Evolutionary conservation across 2,888 invertebrate genomes (phyloP).

Genomic region (Anorthoa munda): DNA sequence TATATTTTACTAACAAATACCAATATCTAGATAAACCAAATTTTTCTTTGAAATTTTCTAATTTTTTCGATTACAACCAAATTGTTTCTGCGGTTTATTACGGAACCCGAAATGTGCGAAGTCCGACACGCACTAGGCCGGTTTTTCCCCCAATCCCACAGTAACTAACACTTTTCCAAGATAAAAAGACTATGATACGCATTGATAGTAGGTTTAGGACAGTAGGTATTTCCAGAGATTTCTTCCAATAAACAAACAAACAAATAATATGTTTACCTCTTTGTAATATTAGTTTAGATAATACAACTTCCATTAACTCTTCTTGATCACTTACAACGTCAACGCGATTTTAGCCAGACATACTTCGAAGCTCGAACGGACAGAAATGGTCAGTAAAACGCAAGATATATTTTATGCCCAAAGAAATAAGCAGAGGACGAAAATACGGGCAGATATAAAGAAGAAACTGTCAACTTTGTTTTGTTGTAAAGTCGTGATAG

Average conservation of each 20-base stretch:
- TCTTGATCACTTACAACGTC: neutral
- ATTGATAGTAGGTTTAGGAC: no score
- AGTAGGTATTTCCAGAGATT: no score
- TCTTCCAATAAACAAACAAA: neutral
- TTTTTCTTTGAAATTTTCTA: no score
- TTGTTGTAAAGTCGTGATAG: constrained; percentile 44
- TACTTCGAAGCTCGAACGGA: neutral
- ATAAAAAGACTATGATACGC: no score
- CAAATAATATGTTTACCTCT: neutral
- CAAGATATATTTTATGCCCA: neutral
- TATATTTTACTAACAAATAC: no score
- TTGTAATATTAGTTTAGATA: neutral
- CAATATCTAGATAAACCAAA: no score
- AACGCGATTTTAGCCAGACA: neutral
- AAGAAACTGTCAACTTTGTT: constrained; percentile 40
- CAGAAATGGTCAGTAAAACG: constrained; percentile 14
- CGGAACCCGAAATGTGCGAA: no score
- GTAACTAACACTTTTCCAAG: no score
- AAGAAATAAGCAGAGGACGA: neutral
- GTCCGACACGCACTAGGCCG: no score
- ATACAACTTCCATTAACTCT: neutral
- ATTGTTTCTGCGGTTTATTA: no score
- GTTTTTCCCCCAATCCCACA: no score
- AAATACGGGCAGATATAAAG: constrained; percentile 31
- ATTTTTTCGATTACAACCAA: no score